Percentiles rank a stretch among this genome's conserved stretches.
Evolutionary conservation across 2,888 invertebrate species (phyloP).

Genomic region (Malthinus flaveolus): DNA sequence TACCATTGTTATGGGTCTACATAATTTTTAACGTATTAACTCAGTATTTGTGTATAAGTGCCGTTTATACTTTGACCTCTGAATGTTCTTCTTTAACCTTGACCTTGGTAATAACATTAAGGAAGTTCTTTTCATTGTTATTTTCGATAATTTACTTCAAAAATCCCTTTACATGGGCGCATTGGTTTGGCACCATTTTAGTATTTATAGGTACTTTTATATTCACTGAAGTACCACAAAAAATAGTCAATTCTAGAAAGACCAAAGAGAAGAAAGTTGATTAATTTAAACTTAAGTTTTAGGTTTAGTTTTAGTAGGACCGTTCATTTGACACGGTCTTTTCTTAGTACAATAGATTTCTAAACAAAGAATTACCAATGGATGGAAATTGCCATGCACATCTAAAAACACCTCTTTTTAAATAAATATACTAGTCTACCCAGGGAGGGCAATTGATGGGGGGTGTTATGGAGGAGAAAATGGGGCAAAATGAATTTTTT

Average conservation of each 20-base stretch:
- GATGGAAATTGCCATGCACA: too few species aligned
- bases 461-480: too few species aligned
- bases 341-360: too few species aligned
- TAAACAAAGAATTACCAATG: too few species aligned
- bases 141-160: constrained; percentile 94
- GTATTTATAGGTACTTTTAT: constrained; percentile 93
- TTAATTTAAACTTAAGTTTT: too few species aligned
- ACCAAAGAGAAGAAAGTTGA: too few species aligned
- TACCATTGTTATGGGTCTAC: constrained; percentile 79
- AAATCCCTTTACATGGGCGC: constrained; percentile 89
- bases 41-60: constrained; percentile 92
- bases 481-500: too few species aligned
- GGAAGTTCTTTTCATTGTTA: constrained; percentile 94
- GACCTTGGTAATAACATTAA: constrained; percentile 90
- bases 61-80: constrained; percentile 92
- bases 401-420: too few species aligned
- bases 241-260: constrained; percentile 2
- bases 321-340: too few species aligned
- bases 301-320: too few species aligned
- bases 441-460: too few species aligned
- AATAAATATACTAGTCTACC: too few species aligned
- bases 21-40: constrained; percentile 82
- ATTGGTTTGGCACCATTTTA: constrained; percentile 87
- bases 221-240: constrained; percentile 74
- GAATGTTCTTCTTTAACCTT: constrained; percentile 94